Base-by-base conservation (phyloP, 2,113 vertebrate species). In the Opisthocomus hoazin region DNA sequence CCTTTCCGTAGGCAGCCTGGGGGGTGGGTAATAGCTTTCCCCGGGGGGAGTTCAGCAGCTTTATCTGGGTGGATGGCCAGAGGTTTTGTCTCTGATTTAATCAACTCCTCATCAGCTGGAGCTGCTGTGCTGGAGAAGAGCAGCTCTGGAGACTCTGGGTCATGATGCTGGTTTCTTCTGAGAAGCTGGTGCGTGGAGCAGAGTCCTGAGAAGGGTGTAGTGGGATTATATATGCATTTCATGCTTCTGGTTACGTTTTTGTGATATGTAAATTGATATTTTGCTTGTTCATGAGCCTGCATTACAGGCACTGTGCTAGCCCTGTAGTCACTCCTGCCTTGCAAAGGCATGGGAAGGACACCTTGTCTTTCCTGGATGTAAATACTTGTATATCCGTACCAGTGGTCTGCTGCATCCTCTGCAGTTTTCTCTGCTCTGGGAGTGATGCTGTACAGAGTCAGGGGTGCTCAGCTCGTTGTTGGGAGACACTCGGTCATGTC, bases 171-270 rank as follows among this genome's bases (percentile, higher is more conserved):
- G 18, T 27, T 37, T 34, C 54, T 27, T 39, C 20, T 43, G 58
- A 80, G 82, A 34, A 91, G 27, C 29, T 30, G 26, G 5, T 23
- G 50, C 3, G 2, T 1, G 39, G 32, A 14, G 18, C 24, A 24
- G 1, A 4, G n/a, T 37, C 36, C 61, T 74, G 43, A 66, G n/a
- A 56, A 12, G 17, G 23, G 10, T n/a, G 8, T 3, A 10, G 1
- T 9, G 18, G 30, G 36, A 0, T 41, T 15, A 0, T 24, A 17
- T 5, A 9, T 18, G 11, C 5, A 4, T 32, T 11, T 17, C 5
- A 9, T 11, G 5, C 30, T 32, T 36, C 46, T 64, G 34, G 2
- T 46, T 27, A 10, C 12, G 15, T 4, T 58, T 41, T 20, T 56
- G 56, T 34, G 60, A 20, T 4, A 5, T 1, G 2, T 12, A 51